These are phyloP conservation scores for Mizuhopecten yessoensis DNA, from an alignment of 1,140 invertebrate genomes.

Conservation along the genomic window DNA sequence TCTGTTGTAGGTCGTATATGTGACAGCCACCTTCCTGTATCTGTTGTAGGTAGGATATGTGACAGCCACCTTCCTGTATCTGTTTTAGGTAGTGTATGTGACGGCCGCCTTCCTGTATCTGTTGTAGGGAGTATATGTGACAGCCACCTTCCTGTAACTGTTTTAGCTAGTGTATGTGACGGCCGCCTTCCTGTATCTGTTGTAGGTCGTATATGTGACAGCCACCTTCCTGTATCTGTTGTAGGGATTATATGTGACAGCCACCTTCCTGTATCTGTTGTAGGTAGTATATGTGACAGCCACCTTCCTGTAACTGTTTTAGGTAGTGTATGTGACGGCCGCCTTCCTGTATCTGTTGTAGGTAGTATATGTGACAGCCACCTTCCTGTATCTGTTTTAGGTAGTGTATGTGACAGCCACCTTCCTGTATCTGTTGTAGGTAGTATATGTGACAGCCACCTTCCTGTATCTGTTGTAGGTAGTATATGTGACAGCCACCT, in stretches of 20 bases:
- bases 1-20: background rate
- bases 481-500: background rate
- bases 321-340: background rate
- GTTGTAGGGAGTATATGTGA: background rate
- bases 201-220: background rate
- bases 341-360: background rate
- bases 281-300: slow-evolving; percentile 91
- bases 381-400: background rate
- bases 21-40: background rate
- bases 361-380: background rate
- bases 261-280: slow-evolving; percentile 17
- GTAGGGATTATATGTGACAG: background rate
- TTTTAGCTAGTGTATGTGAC: background rate
- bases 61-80: background rate
- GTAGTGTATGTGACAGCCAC: background rate
- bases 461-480: background rate
- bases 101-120: background rate
- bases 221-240: background rate
- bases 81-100: background rate
- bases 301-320: slow-evolving; percentile 90
- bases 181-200: background rate
- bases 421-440: background rate
- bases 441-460: background rate
- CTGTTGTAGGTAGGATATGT: background rate
- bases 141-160: background rate